Evolutionary conservation across 2,888 invertebrate genomes (phyloP), one percentile per base, ranked within the genome.

Genomic region (Chloroclystis v-ata): DNA sequence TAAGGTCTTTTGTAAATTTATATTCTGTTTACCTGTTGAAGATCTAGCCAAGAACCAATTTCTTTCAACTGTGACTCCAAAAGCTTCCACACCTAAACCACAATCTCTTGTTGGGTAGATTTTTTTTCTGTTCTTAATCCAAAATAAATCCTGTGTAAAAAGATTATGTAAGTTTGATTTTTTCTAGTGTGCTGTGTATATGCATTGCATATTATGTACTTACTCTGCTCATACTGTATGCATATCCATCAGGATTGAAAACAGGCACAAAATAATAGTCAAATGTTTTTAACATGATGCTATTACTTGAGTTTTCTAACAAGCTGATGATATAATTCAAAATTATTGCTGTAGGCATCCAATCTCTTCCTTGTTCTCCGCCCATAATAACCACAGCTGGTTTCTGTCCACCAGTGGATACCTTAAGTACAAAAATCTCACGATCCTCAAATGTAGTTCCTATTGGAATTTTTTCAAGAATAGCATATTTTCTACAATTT

Each of bases 161-260:
- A n/a, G 5, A 20, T 2, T 20, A 20, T 20, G 20, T 4, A 20
- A 4, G 5, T 20, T 20, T 20, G 20, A 20, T 20, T n/a, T n/a
- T n/a, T n/a, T n/a, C 20, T 20, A 2, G 5, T 20, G 20, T 20
- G 20, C n/a, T n/a, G n/a, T n/a, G n/a, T n/a, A n/a, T n/a, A n/a
- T n/a, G n/a, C n/a, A n/a, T n/a, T n/a, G n/a, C n/a, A n/a, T n/a
- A n/a, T n/a, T n/a, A n/a, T n/a, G n/a, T 9, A 29, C 54, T 59
- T 67, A 84, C 84, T 67, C 59, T 44, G 32, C 50, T 56, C 50
- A 67, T 67, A 46, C 77, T 82, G 52, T 67, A 77, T 7, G 57
- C 65, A 65, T 81, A 84, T 13, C 86, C 86, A 74, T 86, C 86
- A 45, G 85, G 84, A 63, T 86, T 86, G n/a, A 79, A 58, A 14